phyloP scores from a whole-genome alignment of 2,888 invertebrate genomes.

The Trileptium ribeirensis region DNA sequence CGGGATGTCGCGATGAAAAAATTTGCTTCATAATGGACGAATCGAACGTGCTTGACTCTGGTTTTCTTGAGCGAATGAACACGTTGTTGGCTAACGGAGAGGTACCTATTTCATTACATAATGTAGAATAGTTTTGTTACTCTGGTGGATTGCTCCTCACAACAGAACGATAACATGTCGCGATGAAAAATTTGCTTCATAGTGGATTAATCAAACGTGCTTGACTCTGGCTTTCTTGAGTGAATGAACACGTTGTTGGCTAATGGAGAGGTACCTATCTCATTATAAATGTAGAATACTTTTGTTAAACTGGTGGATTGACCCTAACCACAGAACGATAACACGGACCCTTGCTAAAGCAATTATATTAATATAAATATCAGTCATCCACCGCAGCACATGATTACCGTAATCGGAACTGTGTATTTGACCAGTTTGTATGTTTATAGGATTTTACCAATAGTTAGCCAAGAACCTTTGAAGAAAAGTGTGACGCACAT shows the following conservation, averaged over 20 bases:
- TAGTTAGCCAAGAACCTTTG: no score
- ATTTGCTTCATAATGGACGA: constrained; percentile 98
- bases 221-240: constrained; percentile 96
- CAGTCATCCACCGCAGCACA: no score
- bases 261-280: constrained; percentile 83
- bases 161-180: no score
- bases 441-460: no score
- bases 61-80: constrained; percentile 98
- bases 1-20: constrained; percentile 73
- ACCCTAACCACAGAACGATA: no score
- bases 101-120: constrained; percentile 60
- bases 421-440: no score
- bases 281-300: neutral
- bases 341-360: no score
- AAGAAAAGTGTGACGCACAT: no score
- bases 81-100: constrained; percentile 96
- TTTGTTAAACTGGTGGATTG: no score
- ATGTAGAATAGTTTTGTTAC: neutral
- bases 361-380: no score
- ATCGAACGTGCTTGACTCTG: constrained; percentile 94
- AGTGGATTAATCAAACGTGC: constrained; percentile 94
- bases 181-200: constrained; percentile 97
- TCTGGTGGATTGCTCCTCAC: no score
- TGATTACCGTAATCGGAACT: no score
- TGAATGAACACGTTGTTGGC: constrained; percentile 97